These are phyloP conservation scores for Cyclina sinensis DNA, from an alignment of 1,140 invertebrate genomes.

Conservation along the genomic window DNA sequence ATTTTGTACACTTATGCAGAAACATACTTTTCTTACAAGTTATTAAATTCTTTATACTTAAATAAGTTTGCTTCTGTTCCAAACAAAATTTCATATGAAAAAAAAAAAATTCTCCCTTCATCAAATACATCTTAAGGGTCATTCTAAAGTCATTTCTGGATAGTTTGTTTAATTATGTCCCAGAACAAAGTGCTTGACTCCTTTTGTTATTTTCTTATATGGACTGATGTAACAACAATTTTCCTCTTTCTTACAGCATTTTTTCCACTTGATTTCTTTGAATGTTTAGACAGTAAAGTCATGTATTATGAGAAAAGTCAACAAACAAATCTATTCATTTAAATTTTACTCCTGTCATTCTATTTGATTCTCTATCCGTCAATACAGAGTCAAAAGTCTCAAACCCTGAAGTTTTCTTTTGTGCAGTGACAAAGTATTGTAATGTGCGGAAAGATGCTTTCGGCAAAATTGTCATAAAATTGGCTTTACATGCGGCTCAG, in stretches of 20 bases:
- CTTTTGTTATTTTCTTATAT: background rate
- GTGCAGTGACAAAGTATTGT: conserved; percentile 22
- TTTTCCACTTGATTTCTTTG: conserved; percentile 36
- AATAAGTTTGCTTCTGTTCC: too few species aligned
- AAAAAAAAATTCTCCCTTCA: too few species aligned
- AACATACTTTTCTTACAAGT: too few species aligned
- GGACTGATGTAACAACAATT: background rate
- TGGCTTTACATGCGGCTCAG: conserved; percentile 30
- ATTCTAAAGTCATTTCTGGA: background rate
- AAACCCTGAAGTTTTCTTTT: conserved; percentile 13
- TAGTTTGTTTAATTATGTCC: background rate
- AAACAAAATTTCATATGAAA: too few species aligned
- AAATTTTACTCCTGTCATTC: conserved; percentile 6
- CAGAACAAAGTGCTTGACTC: background rate
- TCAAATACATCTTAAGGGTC: background rate
- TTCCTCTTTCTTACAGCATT: background rate
- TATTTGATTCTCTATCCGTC: background rate
- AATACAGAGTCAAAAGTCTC: conserved; percentile 26
- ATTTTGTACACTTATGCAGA: too few species aligned
- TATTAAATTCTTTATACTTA: too few species aligned
- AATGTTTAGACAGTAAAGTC: conserved; percentile 23
- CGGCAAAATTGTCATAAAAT: conserved; percentile 36
- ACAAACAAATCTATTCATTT: conserved; percentile 34
- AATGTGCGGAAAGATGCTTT: conserved; percentile 19
- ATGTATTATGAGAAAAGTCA: conserved; percentile 16